Evolutionary conservation across 2,797 vertebrate genomes (phyloP).

Genomic region (Paramormyrops hopkinsi): DNA sequence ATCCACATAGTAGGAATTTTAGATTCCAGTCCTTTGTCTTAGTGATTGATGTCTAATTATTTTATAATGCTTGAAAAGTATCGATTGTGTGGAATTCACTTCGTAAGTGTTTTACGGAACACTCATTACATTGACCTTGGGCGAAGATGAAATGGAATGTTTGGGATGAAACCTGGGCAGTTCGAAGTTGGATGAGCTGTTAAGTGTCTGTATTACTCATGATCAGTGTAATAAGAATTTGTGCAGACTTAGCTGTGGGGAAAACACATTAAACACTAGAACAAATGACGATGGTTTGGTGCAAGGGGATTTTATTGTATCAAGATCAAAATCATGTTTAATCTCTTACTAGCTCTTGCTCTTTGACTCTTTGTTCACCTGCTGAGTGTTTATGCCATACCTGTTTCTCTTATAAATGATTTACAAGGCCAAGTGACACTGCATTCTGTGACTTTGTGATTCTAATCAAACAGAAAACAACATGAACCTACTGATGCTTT

Average conservation of each 20-base stretch:
- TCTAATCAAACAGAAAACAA: neutral
- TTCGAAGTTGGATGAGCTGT: neutral
- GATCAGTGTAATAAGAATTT: neutral
- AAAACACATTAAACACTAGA: neutral
- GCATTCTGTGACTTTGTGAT: neutral
- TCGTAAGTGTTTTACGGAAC: neutral
- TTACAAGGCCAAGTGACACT: neutral
- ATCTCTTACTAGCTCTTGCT: neutral
- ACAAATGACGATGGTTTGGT: neutral
- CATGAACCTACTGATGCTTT: neutral
- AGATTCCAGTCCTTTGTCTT: neutral
- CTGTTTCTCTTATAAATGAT: neutral
- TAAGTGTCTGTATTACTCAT: neutral
- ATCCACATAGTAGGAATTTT: neutral
- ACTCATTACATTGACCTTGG: neutral
- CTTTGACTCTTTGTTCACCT: neutral
- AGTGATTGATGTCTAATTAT: neutral
- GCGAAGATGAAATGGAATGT: neutral
- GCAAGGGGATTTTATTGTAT: neutral
- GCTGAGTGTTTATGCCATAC: neutral
- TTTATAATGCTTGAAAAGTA: neutral
- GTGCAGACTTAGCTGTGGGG: neutral
- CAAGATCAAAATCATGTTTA: neutral
- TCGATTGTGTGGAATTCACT: neutral
- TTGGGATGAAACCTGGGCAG: neutral